Conservation (phyloP, 2,113 vertebrate species). For the Symphodus melops region DNA sequence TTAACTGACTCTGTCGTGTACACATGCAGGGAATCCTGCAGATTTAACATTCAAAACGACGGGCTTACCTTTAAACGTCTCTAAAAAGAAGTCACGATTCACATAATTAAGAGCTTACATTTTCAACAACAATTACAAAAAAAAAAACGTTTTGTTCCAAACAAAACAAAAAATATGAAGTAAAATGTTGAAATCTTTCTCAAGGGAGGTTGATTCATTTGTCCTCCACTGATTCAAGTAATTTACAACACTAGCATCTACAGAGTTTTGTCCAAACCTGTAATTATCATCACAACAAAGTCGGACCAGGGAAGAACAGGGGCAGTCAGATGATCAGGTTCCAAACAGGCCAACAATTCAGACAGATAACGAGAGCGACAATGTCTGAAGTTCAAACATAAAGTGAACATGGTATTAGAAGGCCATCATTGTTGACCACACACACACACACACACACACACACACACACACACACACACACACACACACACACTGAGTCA, state of each 20-base stretch:
- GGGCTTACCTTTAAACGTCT: neutral
- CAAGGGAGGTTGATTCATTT: too few species aligned
- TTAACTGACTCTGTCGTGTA: neutral
- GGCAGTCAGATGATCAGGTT: neutral
- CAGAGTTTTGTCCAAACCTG: too few species aligned
- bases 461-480: too few species aligned
- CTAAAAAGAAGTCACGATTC: neutral
- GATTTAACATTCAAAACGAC: neutral
- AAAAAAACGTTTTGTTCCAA: neutral
- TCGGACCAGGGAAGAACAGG: neutral
- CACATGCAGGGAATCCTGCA: neutral
- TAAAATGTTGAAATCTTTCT: too few species aligned
- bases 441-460: too few species aligned
- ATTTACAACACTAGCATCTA: too few species aligned
- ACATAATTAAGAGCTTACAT: too few species aligned
- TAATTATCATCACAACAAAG: neutral
- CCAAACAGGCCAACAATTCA: neutral
- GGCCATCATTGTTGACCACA: neutral
- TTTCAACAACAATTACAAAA: too few species aligned
- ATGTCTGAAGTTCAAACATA: neutral
- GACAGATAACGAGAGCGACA: neutral
- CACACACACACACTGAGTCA: too few species aligned
- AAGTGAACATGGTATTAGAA: neutral
- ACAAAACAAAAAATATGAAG: too few species aligned
- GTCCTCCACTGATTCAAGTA: too few species aligned